Evolutionary conservation across 2,797 vertebrate species (phyloP).

Genomic region (Oreochromis mossambicus): DNA sequence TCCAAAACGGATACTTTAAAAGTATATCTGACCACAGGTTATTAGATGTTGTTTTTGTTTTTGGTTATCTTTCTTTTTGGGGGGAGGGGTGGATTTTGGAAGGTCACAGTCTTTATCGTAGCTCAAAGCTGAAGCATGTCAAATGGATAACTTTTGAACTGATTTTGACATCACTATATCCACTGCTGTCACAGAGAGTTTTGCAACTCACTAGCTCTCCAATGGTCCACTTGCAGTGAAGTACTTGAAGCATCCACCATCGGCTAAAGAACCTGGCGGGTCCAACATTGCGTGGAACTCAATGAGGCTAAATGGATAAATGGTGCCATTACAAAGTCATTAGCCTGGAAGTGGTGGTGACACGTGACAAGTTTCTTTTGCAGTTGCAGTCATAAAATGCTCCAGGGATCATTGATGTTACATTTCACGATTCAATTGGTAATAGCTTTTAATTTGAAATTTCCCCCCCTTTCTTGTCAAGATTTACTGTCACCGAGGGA

Average conservation of each 20-base stretch:
- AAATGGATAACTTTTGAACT: neutral
- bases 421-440: slow-evolving; percentile 36
- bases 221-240: slow-evolving; percentile 49
- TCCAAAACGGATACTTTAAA: neutral
- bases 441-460: slow-evolving; percentile 40
- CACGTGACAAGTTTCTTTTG: slow-evolving; percentile 53
- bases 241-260: slow-evolving; percentile 46
- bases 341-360: slow-evolving; percentile 55
- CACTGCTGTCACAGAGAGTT: slow-evolving; percentile 5
- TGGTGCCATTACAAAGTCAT: slow-evolving; percentile 68
- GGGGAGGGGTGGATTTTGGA: neutral
- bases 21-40: neutral
- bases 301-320: slow-evolving; percentile 73
- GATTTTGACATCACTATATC: slow-evolving; percentile 6
- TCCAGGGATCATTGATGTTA: slow-evolving; percentile 37
- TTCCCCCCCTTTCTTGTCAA: neutral
- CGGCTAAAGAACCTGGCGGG: slow-evolving; percentile 36
- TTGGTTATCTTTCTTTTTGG: rapidly evolving
- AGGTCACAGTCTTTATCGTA: neutral
- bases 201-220: slow-evolving; percentile 37
- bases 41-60: neutral
- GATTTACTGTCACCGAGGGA: neutral
- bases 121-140: neutral
- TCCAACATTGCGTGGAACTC: slow-evolving; percentile 49
- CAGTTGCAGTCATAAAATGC: slow-evolving; percentile 40